Conservation (phyloP, 2,113 vertebrate genomes). For the Aegotheles bennettii region DNA sequence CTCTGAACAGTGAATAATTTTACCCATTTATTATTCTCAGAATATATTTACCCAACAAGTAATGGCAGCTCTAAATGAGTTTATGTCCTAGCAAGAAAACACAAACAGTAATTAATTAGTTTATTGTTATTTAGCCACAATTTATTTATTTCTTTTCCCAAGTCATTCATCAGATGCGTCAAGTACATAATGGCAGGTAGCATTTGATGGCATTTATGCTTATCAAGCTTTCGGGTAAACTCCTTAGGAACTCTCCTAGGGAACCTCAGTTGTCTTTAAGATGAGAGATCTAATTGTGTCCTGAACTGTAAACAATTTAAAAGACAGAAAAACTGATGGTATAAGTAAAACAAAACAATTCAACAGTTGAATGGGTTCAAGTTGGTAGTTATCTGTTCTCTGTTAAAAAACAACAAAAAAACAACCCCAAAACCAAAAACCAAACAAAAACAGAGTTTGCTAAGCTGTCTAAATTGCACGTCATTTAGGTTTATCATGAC, state of each 20-base stretch:
- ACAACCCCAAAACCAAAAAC: too few relatives aligned
- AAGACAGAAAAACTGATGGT: not conserved
- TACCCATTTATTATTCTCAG: slow-evolving; percentile 8
- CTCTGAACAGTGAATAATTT: slow-evolving; percentile 33
- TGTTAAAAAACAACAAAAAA: not conserved
- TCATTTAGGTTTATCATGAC: not conserved
- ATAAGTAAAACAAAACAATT: not conserved
- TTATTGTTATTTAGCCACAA: not conserved
- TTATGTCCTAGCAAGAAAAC: slow-evolving; percentile 8
- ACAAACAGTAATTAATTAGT: slow-evolving; percentile 22
- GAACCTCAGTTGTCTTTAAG: not conserved
- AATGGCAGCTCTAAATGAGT: slow-evolving; percentile 31
- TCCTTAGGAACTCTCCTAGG: not conserved
- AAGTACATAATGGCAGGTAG: not conserved
- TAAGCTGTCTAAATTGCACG: not conserved
- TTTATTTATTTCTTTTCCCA: not conserved
- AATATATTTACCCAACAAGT: slow-evolving; percentile 37
- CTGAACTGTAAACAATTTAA: not conserved
- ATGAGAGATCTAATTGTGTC: not conserved
- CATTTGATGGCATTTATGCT: not conserved
- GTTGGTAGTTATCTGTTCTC: not conserved
- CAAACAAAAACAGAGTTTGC: not conserved
- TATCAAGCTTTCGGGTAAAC: not conserved
- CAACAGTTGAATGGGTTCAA: not conserved
- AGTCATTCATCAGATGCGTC: not conserved